Percentiles rank a stretch among this genome's conserved stretches.
These are phyloP conservation scores for Microcebus tavaratra DNA, from an alignment of 2,113 vertebrate genomes.

Conservation along the genomic window DNA sequence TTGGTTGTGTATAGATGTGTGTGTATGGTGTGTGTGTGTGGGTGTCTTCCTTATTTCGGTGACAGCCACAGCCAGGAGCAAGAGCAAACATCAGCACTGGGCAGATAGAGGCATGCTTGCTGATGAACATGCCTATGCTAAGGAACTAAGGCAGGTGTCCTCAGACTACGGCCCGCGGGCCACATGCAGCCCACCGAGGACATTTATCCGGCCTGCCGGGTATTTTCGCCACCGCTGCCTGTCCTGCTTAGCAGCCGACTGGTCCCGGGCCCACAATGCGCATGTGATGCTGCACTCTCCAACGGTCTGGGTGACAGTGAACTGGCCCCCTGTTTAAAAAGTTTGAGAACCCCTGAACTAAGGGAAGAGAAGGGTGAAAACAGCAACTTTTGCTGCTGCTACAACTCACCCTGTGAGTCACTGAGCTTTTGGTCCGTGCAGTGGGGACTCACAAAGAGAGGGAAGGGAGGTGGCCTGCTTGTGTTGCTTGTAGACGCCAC, in stretches of 20 bases:
- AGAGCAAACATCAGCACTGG: neutral
- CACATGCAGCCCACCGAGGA: no score
- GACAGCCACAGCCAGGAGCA: neutral
- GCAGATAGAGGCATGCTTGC: neutral
- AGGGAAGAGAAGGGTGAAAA: neutral
- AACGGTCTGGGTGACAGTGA: no score
- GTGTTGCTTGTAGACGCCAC: neutral
- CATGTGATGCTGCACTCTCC: no score
- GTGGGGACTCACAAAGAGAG: neutral
- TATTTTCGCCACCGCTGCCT: no score
- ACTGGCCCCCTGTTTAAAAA: no score
- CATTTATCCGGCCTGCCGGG: no score
- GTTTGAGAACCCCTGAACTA: no score
- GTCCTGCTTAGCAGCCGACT: no score
- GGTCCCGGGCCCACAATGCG: no score
- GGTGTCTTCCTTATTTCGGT: neutral
- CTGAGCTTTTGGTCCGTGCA: fast-evolving
- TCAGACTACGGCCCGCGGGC: no score
- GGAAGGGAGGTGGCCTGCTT: neutral
- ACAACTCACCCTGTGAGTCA: neutral
- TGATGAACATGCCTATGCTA: neutral
- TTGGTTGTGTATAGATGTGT: neutral
- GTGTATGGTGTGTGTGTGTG: neutral
- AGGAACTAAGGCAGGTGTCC: neutral
- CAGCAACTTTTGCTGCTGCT: neutral